Evolutionary conservation across 2,113 vertebrate genomes (phyloP).

Genomic region (human): GRCh38 chr6:26236001-26236500

Average conservation of each 20-base stretch:
- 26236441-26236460: not conserved
- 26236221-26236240: not conserved
- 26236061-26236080: not conserved
- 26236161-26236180: not conserved
- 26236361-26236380: not conserved
- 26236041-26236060: not conserved
- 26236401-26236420: not conserved
- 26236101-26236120: not conserved
- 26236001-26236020: too few relatives aligned
- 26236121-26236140: not conserved
- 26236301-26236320: not conserved
- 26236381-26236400: not conserved
- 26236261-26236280: not conserved
- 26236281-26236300: not conserved
- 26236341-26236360: not conserved
- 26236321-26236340: not conserved
- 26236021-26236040: too few relatives aligned
- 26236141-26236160: not conserved
- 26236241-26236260: not conserved
- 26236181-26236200: not conserved
- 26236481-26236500: not conserved
- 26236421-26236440: not conserved
- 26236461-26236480: not conserved
- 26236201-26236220: not conserved
- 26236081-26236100: not conserved